phyloP scores from a whole-genome alignment of 2,888 invertebrate genomes.

The Tipula lateralis region DNA sequence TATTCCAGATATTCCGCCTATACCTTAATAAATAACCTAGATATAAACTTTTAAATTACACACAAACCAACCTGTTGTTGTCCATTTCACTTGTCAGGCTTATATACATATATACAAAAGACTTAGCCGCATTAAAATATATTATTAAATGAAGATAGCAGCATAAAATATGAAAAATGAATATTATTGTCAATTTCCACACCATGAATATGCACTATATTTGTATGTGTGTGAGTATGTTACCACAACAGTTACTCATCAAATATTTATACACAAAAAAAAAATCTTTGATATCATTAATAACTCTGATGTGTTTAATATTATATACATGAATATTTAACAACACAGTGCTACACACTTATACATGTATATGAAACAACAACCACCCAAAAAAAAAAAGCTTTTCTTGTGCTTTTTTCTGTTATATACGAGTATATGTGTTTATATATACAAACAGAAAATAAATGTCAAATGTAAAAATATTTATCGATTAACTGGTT shows the following conservation, averaged over 20 bases:
- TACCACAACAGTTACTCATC: neutral
- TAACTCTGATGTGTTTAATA: neutral
- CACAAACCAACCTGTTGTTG: neutral
- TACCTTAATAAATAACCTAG: no score
- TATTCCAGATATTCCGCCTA: no score
- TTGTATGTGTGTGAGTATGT: neutral
- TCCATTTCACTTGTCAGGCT: neutral
- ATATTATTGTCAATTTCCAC: neutral
- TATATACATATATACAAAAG: neutral
- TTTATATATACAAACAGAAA: neutral
- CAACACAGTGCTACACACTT: neutral
- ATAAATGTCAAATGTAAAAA: neutral
- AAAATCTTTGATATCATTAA: slow-evolving; percentile 2
- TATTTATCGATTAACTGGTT: neutral
- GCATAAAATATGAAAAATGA: neutral
- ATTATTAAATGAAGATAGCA: neutral
- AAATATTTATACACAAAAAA: neutral
- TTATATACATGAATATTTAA: neutral
- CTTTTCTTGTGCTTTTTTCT: neutral
- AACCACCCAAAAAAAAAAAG: neutral
- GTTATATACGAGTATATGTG: neutral
- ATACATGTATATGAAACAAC: no score
- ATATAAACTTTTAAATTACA: no score
- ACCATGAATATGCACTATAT: neutral
- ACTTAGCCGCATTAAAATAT: neutral